A percentile compares a stretch with the other conserved stretches of the same genome.
Conservation (phyloP, 2,113 vertebrate genomes). For the Lepisosteus osseus region DNA sequence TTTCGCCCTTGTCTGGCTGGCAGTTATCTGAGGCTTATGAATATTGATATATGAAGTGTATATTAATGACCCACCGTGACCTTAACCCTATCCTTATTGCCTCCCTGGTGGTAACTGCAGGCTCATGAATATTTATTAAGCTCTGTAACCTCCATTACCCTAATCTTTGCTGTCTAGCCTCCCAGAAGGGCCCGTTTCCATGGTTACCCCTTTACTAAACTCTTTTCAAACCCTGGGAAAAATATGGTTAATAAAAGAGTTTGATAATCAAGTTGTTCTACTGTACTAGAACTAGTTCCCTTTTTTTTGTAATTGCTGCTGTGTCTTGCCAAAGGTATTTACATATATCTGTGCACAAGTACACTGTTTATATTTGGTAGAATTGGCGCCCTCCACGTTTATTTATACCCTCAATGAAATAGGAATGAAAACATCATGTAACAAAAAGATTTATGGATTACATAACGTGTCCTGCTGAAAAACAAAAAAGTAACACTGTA, state of each 20-base stretch:
- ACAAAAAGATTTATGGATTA: no score
- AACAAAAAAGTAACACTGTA: no score
- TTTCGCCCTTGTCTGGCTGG: constrained; percentile 78
- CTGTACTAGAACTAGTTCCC: neutral
- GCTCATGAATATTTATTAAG: constrained; percentile 78
- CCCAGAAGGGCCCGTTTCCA: constrained; percentile 74
- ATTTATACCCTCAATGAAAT: no score
- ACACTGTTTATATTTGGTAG: no score
- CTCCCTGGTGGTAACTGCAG: constrained; percentile 71
- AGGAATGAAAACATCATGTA: no score
- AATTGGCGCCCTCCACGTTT: no score
- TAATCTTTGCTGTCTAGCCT: constrained; percentile 81
- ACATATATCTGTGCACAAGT: no score
- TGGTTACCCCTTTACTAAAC: constrained; percentile 73
- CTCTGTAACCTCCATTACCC: constrained; percentile 82
- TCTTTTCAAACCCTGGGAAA: constrained; percentile 61
- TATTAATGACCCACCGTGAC: constrained; percentile 80
- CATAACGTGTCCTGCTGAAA: no score
- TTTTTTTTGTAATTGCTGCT: no score
- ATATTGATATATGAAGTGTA: constrained; percentile 81
- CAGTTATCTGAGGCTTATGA: constrained; percentile 81
- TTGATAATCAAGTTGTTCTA: constrained; percentile 42
- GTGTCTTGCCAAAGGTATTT: no score
- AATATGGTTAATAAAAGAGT: constrained; percentile 53
- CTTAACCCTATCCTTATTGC: constrained; percentile 82